A percentile compares a stretch with the other conserved stretches of the same genome.
phyloP scores from a whole-genome alignment of 2,113 vertebrate genomes.

The Drymodes brunneopygia region DNA sequence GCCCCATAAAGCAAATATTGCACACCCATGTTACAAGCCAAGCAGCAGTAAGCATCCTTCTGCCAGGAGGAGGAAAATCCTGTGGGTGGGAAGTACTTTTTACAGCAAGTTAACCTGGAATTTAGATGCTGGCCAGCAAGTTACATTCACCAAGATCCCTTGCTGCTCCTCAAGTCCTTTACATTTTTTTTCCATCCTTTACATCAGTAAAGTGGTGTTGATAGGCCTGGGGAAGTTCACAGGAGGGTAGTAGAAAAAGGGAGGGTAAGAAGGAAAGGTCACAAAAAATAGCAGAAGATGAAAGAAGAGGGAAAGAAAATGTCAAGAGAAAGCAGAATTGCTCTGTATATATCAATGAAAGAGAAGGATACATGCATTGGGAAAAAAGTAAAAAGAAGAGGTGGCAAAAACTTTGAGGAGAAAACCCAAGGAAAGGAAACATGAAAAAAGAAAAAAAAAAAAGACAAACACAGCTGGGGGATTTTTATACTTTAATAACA shows the following conservation, averaged over 20 bases:
- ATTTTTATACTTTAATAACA: neutral
- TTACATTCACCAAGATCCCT: neutral
- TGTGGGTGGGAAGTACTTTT: neutral
- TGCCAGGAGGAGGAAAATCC: neutral
- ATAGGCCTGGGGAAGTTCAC: neutral
- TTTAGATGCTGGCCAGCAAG: neutral
- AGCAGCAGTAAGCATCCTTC: neutral
- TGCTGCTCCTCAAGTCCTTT: neutral
- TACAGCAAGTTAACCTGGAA: neutral
- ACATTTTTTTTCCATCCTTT: neutral
- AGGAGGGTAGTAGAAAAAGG: neutral
- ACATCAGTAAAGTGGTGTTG: rapidly evolving
- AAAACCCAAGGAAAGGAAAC: neutral
- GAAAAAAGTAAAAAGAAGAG: neutral
- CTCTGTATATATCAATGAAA: neutral
- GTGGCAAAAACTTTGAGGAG: neutral
- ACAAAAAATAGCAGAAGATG: neutral
- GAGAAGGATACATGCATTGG: rapidly evolving
- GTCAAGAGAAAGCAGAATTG: neutral
- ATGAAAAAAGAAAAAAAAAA: neutral
- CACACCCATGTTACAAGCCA: neutral
- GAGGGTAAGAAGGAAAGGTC: neutral
- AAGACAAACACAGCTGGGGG: neutral
- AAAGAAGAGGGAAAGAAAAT: neutral
- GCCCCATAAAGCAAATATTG: rapidly evolving